Conservation (phyloP, 2,797 vertebrate species). For the Balearica regulorum region DNA sequence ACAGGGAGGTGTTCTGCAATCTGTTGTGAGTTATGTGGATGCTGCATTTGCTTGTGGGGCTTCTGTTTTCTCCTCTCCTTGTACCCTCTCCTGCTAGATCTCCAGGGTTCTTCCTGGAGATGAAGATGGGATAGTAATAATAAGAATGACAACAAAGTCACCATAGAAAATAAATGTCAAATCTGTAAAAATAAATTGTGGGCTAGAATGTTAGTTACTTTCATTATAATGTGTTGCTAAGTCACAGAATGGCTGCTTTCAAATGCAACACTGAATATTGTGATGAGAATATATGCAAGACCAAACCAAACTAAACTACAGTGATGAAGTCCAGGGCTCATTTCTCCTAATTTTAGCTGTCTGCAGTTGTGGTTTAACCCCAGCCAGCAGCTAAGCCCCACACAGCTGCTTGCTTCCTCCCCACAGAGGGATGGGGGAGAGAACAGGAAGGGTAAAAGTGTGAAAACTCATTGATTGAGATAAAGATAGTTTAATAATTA, state of each 20-base stretch:
- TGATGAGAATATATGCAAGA: not conserved
- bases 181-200: not conserved
- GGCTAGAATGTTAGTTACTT: not conserved
- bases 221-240: not conserved
- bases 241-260: not conserved
- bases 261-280: not conserved
- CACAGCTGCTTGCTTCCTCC: accelerated
- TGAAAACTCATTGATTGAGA: not conserved
- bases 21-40: not conserved
- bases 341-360: not conserved
- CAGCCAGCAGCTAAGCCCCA: not conserved
- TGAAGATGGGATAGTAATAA: not conserved
- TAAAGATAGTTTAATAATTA: not conserved
- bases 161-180: not conserved
- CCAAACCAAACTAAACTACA: not conserved
- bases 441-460: not conserved
- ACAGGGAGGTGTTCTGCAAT: not conserved
- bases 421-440: not conserved
- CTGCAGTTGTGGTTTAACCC: not conserved
- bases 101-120: not conserved
- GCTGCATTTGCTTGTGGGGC: not conserved
- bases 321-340: not conserved
- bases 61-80: not conserved
- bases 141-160: not conserved
- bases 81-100: not conserved